Percentiles rank a stretch among this genome's conserved stretches.
Conservation (phyloP, 2,797 vertebrate genomes). For the Myotis daubentonii region DNA sequence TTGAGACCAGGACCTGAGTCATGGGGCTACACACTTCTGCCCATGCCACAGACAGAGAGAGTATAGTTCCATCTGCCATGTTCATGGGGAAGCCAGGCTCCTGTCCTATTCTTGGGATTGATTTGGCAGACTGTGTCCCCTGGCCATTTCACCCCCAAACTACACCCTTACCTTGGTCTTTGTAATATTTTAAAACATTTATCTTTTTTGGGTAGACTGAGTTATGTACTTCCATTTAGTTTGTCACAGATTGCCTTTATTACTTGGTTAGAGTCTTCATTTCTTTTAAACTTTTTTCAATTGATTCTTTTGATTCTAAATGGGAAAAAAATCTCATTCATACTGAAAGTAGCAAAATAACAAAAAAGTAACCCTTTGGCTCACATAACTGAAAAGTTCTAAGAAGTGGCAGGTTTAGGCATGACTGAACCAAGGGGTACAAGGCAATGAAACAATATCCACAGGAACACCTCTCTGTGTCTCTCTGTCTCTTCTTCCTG, state of each 20-base stretch:
- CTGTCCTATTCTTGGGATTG: neutral
- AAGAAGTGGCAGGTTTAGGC: neutral
- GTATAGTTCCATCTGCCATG: neutral
- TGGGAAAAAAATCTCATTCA: neutral
- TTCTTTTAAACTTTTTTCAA: slow-evolving; percentile 31
- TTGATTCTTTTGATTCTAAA: neutral
- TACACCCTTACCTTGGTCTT: neutral
- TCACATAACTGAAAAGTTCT: neutral
- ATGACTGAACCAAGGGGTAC: neutral
- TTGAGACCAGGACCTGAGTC: neutral
- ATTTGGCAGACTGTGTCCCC: neutral
- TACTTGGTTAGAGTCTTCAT: neutral
- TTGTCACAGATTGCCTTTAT: neutral
- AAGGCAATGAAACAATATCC: neutral
- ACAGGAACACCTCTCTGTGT: neutral
- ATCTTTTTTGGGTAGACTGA: neutral
- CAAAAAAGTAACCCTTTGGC: neutral
- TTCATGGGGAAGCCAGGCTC: neutral
- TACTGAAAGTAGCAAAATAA: slow-evolving; percentile 13
- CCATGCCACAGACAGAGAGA: neutral
- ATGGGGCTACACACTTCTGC: neutral
- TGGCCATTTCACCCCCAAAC: neutral
- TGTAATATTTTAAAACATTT: neutral
- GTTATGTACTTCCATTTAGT: neutral
- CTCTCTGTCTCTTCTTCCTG: neutral